These are phyloP conservation scores for Drosophila putrida DNA, from an alignment of 2,888 invertebrate genomes.

Conservation along the genomic window DNA sequence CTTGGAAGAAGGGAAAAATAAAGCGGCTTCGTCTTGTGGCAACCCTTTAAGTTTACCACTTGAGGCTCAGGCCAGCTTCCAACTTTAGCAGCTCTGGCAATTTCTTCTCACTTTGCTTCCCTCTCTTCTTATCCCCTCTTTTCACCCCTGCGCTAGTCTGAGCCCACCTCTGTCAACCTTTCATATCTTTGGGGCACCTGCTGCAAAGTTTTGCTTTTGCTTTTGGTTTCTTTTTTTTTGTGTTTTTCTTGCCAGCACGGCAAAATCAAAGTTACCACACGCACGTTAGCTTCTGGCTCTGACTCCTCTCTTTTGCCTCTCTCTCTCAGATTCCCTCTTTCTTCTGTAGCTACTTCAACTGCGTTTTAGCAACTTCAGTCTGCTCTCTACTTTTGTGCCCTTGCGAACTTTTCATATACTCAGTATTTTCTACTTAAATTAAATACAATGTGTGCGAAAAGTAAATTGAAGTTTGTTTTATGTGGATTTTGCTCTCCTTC, in stretches of 20 bases:
- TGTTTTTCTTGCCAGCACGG: conserved; percentile 51
- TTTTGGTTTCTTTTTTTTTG: conserved; percentile 28
- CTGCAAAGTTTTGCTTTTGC: conserved; percentile 63
- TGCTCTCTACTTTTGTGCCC: conserved; percentile 65
- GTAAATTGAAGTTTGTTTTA: conserved; percentile 78
- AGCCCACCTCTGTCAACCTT: conserved; percentile 24
- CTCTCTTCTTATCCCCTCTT: too few relatives aligned
- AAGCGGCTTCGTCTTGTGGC: conserved; percentile 24
- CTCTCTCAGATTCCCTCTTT: neutral
- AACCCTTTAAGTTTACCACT: conserved; percentile 60
- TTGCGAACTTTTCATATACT: conserved; percentile 65
- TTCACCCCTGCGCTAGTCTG: neutral
- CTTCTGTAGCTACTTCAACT: conserved; percentile 23
- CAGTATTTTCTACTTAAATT: conserved; percentile 74
- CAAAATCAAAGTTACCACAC: conserved; percentile 75
- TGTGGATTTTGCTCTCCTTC: conserved; percentile 60
- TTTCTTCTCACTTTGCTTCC: conserved; percentile 7
- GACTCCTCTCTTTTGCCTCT: conserved; percentile 2
- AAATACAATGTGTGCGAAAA: conserved; percentile 80
- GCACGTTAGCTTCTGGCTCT: conserved; percentile 53
- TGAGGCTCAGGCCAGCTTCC: conserved; percentile 49
- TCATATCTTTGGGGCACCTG: conserved; percentile 67
- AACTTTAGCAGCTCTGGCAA: conserved; percentile 49
- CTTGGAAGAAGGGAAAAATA: neutral
- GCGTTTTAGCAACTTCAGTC: conserved; percentile 25